Conservation (phyloP, 2,888 invertebrate genomes). For the Drosophila meridiana region DNA sequence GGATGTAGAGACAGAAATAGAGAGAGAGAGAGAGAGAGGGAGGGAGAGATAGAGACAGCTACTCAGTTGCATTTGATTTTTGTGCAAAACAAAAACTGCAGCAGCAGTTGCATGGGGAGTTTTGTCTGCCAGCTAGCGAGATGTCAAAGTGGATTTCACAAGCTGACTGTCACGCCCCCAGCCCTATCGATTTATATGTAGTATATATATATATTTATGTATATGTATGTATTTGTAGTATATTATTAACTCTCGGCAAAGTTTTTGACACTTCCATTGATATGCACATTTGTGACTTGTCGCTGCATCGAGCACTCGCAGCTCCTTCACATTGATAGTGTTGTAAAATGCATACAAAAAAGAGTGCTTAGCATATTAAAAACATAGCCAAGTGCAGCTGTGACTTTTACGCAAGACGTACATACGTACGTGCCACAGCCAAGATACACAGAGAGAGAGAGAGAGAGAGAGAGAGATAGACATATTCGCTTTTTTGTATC, state of each 20-base stretch:
- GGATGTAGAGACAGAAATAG: neutral
- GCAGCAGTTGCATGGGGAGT: conserved; percentile 27
- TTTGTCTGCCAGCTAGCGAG: conserved; percentile 24
- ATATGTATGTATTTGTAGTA: conserved; percentile 24
- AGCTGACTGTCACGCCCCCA: conserved; percentile 10
- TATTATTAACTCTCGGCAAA: conserved; percentile 74
- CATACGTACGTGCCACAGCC: conserved; percentile 56
- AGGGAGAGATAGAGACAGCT: conserved; percentile 12
- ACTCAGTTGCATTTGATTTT: conserved; percentile 39
- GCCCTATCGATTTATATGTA: conserved; percentile 1
- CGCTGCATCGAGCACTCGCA: conserved; percentile 45
- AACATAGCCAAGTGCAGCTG: conserved; percentile 73
- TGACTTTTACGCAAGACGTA: conserved; percentile 45
- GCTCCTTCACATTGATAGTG: conserved; percentile 60
- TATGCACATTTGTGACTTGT: conserved; percentile 75
- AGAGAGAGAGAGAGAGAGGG: neutral
- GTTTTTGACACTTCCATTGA: conserved; percentile 74
- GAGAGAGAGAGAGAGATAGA: neutral
- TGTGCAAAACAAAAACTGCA: conserved; percentile 6
- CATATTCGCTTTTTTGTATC: conserved; percentile 21
- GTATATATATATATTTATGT: neutral
- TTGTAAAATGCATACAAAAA: conserved; percentile 73
- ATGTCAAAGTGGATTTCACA: conserved; percentile 46
- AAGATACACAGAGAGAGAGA: conserved; percentile 20
- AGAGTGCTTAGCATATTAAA: conserved; percentile 76